A percentile compares a stretch with the other conserved stretches of the same genome.
phyloP scores from a whole-genome alignment of 2,113 vertebrate species.

The Odobenus rosmarus region DNA sequence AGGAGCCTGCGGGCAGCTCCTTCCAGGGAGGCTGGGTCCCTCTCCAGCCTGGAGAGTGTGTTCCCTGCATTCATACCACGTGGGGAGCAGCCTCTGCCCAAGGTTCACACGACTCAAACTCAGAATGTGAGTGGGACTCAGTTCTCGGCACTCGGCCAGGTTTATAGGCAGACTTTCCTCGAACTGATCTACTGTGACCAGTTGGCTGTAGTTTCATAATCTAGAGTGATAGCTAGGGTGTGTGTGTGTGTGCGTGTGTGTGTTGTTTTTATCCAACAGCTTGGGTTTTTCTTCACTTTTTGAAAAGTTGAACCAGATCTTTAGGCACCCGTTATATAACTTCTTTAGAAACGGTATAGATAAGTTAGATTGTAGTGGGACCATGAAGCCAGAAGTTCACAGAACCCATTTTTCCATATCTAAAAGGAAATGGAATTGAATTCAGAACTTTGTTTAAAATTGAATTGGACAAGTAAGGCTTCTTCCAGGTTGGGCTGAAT shows the following conservation, averaged over 20 bases:
- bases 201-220: neutral
- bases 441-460: conserved; percentile 38
- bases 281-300: neutral
- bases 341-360: neutral
- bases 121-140: neutral
- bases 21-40: neutral
- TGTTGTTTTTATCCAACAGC: neutral
- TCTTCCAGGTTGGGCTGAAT: neutral
- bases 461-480: neutral
- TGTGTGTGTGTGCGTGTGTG: neutral
- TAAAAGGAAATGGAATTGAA: conserved; percentile 49
- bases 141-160: neutral
- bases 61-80: neutral
- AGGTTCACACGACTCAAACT: neutral
- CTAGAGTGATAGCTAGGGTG: rapidly evolving
- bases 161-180: neutral
- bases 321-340: neutral
- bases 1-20: neutral
- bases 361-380: neutral
- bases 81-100: neutral
- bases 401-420: neutral
- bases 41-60: neutral
- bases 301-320: neutral
- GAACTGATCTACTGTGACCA: neutral
- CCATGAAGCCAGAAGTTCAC: neutral